phyloP scores from a whole-genome alignment of 1,140 invertebrate species.

The Dendroctonus ponderosae region DNA sequence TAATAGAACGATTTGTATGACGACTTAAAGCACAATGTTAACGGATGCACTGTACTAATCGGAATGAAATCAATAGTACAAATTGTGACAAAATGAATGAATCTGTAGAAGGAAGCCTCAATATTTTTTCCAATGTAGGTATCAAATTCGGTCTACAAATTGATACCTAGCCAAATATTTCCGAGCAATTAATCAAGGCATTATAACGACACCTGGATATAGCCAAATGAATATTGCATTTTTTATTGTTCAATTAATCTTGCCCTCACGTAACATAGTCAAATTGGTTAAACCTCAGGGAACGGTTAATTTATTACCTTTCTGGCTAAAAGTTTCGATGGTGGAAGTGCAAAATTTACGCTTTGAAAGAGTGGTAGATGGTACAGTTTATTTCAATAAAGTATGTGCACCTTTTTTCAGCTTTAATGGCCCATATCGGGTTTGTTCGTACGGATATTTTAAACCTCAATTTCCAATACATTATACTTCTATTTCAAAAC shows the following conservation, averaged over 20 bases:
- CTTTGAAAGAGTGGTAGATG: not conserved
- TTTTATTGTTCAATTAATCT: not conserved
- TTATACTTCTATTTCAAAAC: not conserved
- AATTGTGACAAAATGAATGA: no score
- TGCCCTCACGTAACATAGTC: constrained; percentile 15
- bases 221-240: no score
- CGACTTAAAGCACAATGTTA: no score
- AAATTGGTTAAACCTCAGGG: constrained; percentile 9
- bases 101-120: no score
- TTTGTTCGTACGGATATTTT: not conserved
- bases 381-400: not conserved
- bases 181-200: no score
- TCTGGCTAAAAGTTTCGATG: not conserved
- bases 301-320: constrained; percentile 2
- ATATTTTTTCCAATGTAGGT: no score
- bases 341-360: constrained; percentile 1
- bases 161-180: no score
- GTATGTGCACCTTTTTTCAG: not conserved
- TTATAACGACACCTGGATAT: no score
- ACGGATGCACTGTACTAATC: no score
- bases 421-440: not conserved
- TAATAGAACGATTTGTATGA: no score
- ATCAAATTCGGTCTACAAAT: no score
- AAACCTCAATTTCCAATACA: not conserved
- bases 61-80: no score